Conservation (phyloP, 2,113 vertebrate species). For the Ifrita kowaldi region DNA sequence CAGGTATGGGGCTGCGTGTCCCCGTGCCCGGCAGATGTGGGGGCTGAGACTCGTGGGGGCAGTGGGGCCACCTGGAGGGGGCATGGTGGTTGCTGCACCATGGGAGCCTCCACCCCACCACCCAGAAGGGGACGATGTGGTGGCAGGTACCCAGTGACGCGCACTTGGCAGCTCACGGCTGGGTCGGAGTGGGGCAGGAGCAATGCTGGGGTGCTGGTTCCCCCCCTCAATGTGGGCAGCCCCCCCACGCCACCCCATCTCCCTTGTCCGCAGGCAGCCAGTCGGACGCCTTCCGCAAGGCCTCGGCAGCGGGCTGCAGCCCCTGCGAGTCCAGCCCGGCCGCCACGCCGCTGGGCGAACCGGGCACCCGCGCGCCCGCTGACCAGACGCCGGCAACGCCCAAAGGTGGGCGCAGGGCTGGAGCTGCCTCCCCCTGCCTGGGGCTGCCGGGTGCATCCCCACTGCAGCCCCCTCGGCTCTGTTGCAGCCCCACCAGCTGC, state of each 20-base stretch:
- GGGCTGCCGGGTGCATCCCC: not conserved
- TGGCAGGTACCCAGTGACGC: rapidly evolving
- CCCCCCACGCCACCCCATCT: not conserved
- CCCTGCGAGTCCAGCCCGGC: constrained; percentile 73
- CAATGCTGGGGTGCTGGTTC: not conserved
- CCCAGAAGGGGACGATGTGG: rapidly evolving
- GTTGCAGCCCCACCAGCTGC: not conserved
- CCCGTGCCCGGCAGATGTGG: not conserved
- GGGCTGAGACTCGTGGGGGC: not conserved
- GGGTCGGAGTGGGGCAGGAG: not conserved
- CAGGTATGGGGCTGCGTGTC: not conserved
- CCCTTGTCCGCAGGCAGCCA: constrained; percentile 73
- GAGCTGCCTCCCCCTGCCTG: not conserved
- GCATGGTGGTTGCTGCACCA: not conserved
- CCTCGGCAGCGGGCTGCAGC: constrained; percentile 67
- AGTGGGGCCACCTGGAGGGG: not conserved
- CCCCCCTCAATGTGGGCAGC: rapidly evolving
- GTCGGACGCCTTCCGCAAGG: constrained; percentile 76
- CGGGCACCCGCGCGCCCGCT: constrained; percentile 43
- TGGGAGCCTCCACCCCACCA: not conserved
- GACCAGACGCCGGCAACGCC: constrained; percentile 59
- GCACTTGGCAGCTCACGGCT: not conserved
- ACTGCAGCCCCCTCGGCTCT: not conserved
- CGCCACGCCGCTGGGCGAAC: constrained; percentile 60
- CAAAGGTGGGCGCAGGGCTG: constrained; percentile 55